Conservation (phyloP, 2,888 invertebrate genomes). For the Hofmannophila pseudospretella region DNA sequence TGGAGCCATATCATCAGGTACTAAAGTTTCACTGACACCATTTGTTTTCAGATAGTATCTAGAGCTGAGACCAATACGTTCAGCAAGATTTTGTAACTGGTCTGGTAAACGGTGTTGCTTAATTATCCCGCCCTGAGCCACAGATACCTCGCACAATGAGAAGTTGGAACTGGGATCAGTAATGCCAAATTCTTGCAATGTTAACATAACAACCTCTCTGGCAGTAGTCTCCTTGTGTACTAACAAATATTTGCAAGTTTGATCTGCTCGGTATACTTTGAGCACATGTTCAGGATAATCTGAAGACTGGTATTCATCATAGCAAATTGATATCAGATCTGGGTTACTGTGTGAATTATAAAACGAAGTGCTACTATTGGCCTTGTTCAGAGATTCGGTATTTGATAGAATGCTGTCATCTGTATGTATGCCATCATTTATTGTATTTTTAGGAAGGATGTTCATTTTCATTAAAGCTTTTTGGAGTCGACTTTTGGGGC, state of each 20-base stretch:
- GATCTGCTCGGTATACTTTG: conserved; percentile 97
- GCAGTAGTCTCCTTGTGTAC: conserved; percentile 96
- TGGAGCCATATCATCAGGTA: conserved; percentile 96
- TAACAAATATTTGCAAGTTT: conserved; percentile 97
- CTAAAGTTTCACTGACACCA: conserved; percentile 94
- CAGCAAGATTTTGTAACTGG: conserved; percentile 96
- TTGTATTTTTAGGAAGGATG: conserved; percentile 90
- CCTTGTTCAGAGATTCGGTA: conserved; percentile 75
- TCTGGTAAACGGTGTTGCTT: conserved; percentile 97
- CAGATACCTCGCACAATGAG: conserved; percentile 96
- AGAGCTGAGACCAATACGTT: conserved; percentile 92
- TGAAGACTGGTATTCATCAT: conserved; percentile 86
- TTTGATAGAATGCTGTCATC: conserved; percentile 81
- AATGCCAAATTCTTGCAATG: conserved; percentile 96
- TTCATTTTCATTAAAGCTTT: conserved; percentile 94
- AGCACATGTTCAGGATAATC: conserved; percentile 98
- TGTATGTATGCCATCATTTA: conserved; percentile 81
- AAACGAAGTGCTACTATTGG: conserved; percentile 69
- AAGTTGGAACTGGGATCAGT: conserved; percentile 96
- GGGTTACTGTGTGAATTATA: conserved; percentile 94
- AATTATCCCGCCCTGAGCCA: conserved; percentile 96
- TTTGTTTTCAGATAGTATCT: conserved; percentile 98
- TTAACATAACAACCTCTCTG: conserved; percentile 96
- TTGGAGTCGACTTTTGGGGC: conserved; percentile 89
- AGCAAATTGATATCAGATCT: conserved; percentile 89